Evolutionary conservation across 2,113 vertebrate species (phyloP).

Genomic region (Carassius carassius): DNA sequence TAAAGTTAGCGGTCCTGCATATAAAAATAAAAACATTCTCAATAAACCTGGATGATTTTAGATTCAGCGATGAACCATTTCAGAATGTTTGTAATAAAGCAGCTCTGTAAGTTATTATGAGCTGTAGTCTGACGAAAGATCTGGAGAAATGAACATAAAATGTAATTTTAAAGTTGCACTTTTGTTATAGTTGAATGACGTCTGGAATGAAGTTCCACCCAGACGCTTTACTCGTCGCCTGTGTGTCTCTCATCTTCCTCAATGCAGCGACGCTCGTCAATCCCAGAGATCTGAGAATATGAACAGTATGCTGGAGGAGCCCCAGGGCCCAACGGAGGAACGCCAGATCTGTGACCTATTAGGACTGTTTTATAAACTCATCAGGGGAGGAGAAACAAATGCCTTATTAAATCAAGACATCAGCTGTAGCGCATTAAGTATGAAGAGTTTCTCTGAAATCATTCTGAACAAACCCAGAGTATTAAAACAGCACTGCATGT

Average conservation of each 20-base stretch:
- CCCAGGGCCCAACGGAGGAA: conserved; percentile 53
- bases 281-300: conserved; percentile 61
- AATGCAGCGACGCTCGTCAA: conserved; percentile 53
- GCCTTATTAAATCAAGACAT: conserved; percentile 64
- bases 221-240: background rate
- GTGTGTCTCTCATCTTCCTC: background rate
- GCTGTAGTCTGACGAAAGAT: background rate
- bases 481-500: background rate
- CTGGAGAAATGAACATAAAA: background rate
- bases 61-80: background rate
- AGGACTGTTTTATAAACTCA: conserved; percentile 65
- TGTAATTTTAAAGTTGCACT: background rate
- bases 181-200: background rate
- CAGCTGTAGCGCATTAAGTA: conserved; percentile 67
- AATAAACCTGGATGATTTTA: background rate
- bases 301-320: conserved; percentile 65
- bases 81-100: background rate
- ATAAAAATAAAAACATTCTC: background rate
- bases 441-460: conserved; percentile 22
- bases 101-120: conserved; percentile 3
- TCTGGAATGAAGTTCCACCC: conserved; percentile 1
- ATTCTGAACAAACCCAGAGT: background rate
- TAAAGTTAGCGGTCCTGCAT: background rate
- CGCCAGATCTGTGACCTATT: conserved; percentile 69
- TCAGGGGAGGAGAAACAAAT: conserved; percentile 65